Conservation (phyloP, 2,888 invertebrate genomes). For the Sphaeridia pumilis region DNA sequence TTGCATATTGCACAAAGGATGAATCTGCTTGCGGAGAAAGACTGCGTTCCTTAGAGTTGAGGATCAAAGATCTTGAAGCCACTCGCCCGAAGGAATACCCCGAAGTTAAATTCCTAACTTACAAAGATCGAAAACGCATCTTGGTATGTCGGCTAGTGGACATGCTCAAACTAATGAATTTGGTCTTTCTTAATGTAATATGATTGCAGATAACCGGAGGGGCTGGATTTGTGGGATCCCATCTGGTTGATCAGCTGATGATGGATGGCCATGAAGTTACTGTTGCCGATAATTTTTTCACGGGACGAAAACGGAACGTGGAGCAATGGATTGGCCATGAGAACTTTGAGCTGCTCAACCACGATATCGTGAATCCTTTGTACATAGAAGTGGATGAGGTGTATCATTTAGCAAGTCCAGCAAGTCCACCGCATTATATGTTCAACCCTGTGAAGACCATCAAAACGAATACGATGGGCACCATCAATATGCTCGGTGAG, state of each 20-base stretch:
- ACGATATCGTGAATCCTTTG: slow-evolving; percentile 95
- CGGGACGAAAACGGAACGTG: slow-evolving; percentile 90
- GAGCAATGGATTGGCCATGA: slow-evolving; percentile 99
- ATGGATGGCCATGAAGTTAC: slow-evolving; percentile 90
- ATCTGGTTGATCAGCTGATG: slow-evolving; percentile 92
- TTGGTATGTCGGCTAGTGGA: slow-evolving; percentile 48
- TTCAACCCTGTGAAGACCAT: slow-evolving; percentile 98
- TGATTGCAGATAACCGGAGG: slow-evolving; percentile 72
- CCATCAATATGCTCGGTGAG: slow-evolving; percentile 78
- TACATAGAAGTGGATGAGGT: slow-evolving; percentile 97
- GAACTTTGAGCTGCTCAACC: slow-evolving; percentile 97
- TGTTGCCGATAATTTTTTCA: slow-evolving; percentile 96
- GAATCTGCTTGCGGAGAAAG: no score
- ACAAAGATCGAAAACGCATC: slow-evolving; percentile 82
- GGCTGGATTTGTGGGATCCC: slow-evolving; percentile 98
- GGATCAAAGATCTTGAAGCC: slow-evolving; percentile 56
- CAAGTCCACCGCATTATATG: slow-evolving; percentile 99
- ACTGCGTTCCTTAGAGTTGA: no score
- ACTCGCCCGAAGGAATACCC: slow-evolving; percentile 73
- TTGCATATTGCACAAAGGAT: no score
- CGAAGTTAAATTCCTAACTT: slow-evolving; percentile 80
- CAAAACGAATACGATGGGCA: slow-evolving; percentile 95
- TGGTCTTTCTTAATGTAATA: not conserved
- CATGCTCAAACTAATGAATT: not conserved
- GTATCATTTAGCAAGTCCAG: slow-evolving; percentile 96